phyloP scores from a whole-genome alignment of 2,797 vertebrate genomes.

The Nannoperca australis region DNA sequence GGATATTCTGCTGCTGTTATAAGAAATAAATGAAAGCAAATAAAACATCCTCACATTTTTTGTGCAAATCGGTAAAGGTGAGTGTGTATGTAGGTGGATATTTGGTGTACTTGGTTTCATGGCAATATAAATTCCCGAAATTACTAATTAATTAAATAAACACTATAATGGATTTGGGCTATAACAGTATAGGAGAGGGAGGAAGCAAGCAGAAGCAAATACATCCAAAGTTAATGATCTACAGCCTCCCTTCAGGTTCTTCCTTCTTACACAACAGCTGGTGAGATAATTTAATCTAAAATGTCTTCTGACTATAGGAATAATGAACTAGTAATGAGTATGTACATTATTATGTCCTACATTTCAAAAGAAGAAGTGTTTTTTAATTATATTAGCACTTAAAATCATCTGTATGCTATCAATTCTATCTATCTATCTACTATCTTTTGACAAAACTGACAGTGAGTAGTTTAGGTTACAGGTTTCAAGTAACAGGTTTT shows the following conservation, averaged over 20 bases:
- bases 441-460: not conserved
- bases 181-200: slow-evolving; percentile 33
- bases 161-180: slow-evolving; percentile 69
- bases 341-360: not conserved
- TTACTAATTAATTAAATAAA: slow-evolving; percentile 76
- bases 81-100: slow-evolving; percentile 10
- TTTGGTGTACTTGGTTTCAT: slow-evolving; percentile 66
- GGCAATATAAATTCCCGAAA: slow-evolving; percentile 73
- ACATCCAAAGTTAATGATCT: slow-evolving; percentile 68
- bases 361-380: not conserved
- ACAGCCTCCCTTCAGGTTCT: slow-evolving; percentile 32
- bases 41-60: not conserved
- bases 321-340: not conserved
- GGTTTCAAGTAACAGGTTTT: not conserved
- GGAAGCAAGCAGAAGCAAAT: slow-evolving; percentile 33
- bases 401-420: not conserved
- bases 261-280: not conserved
- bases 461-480: not conserved
- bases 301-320: not conserved
- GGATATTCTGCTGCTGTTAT: not conserved
- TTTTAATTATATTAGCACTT: not conserved
- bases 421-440: too few species aligned
- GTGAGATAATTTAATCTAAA: not conserved
- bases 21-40: slow-evolving; percentile 10
- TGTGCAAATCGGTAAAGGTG: not conserved